A percentile compares a stretch with the other conserved stretches of the same genome.
Conservation (phyloP, 2,888 invertebrate genomes). For the Leptopilina drosophilae region DNA sequence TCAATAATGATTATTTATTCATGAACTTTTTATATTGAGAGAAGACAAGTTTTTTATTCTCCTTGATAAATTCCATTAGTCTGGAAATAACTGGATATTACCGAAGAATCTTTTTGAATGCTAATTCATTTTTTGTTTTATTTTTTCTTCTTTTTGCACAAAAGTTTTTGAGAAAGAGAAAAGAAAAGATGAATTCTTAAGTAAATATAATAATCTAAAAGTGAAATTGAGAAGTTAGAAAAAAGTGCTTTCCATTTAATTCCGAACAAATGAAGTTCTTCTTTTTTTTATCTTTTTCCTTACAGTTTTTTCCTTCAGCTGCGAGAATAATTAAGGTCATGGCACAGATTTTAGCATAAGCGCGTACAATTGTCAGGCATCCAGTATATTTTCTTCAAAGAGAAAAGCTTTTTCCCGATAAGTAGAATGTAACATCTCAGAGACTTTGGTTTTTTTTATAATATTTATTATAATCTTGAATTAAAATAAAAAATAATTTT, state of each 20-base stretch:
- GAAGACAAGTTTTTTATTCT: too few species aligned
- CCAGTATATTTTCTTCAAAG: slow-evolving; percentile 12
- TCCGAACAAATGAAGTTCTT: not conserved
- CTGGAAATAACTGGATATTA: too few species aligned
- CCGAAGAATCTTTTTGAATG: too few species aligned
- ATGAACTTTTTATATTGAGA: too few species aligned
- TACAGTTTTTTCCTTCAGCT: slow-evolving; percentile 13
- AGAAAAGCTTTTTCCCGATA: not conserved
- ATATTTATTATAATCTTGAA: not conserved
- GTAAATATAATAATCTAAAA: slow-evolving; percentile 2
- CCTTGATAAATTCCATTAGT: too few species aligned
- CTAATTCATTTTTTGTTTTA: not conserved
- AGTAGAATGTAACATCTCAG: slow-evolving; percentile 11
- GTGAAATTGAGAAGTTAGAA: not conserved
- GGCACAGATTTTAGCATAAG: slow-evolving; percentile 15
- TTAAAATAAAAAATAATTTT: not conserved
- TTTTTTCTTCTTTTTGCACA: not conserved
- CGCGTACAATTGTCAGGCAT: slow-evolving; percentile 8
- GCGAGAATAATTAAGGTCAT: slow-evolving; percentile 2
- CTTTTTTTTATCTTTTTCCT: not conserved
- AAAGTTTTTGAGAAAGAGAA: not conserved
- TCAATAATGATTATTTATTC: too few species aligned
- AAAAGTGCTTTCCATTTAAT: slow-evolving; percentile 5
- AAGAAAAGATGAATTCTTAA: not conserved
- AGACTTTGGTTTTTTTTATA: not conserved